Conservation (phyloP, 1,140 invertebrate species). For the Acromyrmex charruanus region DNA sequence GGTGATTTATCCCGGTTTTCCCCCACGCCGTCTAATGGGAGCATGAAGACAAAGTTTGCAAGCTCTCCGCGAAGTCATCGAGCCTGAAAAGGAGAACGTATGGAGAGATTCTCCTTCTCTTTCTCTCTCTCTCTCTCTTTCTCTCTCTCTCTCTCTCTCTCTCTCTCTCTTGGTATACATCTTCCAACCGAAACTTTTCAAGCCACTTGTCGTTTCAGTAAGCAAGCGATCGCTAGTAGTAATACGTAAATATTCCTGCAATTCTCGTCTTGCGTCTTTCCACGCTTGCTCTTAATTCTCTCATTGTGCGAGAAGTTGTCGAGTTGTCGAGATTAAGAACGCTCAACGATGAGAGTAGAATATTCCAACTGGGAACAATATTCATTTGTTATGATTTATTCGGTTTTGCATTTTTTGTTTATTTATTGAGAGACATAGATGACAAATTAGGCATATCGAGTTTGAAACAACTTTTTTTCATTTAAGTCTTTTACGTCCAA, state of each 20-base stretch:
- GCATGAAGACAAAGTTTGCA: constrained; percentile 69
- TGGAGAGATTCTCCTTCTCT: background rate
- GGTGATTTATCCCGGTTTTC: constrained; percentile 69
- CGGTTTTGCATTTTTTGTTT: background rate
- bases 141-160: background rate
- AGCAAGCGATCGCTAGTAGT: constrained; percentile 30
- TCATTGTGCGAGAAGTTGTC: constrained; percentile 15
- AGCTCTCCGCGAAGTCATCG: constrained; percentile 53
- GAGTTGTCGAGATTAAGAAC: constrained; percentile 34
- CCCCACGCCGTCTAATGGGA: constrained; percentile 52
- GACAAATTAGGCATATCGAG: background rate
- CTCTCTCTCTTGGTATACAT: background rate
- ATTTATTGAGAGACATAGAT: background rate
- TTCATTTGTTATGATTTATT: constrained; percentile 7
- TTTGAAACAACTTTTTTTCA: background rate
- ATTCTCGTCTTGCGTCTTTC: constrained; percentile 13
- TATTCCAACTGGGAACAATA: background rate
- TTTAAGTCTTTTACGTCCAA: too few relatives aligned
- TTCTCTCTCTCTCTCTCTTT: background rate
- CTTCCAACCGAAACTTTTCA: constrained; percentile 36
- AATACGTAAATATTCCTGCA: constrained; percentile 44
- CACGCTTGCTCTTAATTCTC: constrained; percentile 25
- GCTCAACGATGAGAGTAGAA: background rate
- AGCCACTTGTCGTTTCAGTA: constrained; percentile 32
- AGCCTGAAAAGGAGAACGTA: constrained; percentile 54